phyloP scores from a whole-genome alignment of 2,797 vertebrate species.

The Ctenosaura bakeri region DNA sequence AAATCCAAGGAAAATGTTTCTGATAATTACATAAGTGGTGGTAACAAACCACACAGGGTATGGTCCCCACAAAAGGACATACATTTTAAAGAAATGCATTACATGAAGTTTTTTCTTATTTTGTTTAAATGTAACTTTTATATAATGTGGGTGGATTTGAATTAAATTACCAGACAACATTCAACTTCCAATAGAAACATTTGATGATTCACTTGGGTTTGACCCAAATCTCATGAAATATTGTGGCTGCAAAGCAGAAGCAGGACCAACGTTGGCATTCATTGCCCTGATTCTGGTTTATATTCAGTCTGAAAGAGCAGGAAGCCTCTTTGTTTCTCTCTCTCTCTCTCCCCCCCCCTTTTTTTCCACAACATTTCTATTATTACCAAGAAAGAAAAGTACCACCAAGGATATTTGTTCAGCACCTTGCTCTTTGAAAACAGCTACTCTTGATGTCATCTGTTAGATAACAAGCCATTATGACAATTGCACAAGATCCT shows the following conservation, averaged over 20 bases:
- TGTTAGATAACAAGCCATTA: background rate
- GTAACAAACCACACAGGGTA: background rate
- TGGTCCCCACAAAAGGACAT: background rate
- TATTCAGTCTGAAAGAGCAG: conserved; percentile 48
- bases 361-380: conserved; percentile 44
- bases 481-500: background rate
- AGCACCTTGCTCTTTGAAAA: conserved; percentile 8
- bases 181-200: conserved; percentile 23
- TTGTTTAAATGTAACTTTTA: conserved; percentile 9
- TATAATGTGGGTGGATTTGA: conserved; percentile 12
- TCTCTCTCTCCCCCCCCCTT: too few species aligned
- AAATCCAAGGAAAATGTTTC: background rate
- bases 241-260: conserved; percentile 47
- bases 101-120: background rate
- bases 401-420: conserved; percentile 30
- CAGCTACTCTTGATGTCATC: background rate
- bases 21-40: background rate
- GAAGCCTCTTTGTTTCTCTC: background rate
- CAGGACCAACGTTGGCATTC: conserved; percentile 28
- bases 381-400: conserved; percentile 42
- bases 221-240: conserved; percentile 55
- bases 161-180: conserved; percentile 56
- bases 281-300: conserved; percentile 14
- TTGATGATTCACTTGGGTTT: background rate
- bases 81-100: background rate